Evolutionary conservation across 2,888 invertebrate genomes (phyloP), one percentile per base, ranked within the genome.

Genomic region (Cephus nigrinus): DNA sequence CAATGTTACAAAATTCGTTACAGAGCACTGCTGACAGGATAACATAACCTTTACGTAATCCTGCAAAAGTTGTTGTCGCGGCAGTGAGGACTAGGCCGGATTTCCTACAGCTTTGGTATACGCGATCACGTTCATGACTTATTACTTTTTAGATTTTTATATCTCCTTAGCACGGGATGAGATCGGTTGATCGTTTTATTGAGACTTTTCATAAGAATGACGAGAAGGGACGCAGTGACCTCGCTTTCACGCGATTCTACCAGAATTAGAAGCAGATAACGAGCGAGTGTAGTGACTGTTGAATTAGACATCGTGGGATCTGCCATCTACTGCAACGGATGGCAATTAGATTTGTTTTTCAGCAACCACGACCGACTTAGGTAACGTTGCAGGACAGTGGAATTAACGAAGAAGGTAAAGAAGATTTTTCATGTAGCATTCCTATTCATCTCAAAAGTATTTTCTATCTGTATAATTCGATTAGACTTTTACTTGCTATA

Each of bases 1-100:
- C 75, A 80, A 55, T 69, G 82, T 86, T 87, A 85, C 85, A 87
- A 88, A 87, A 87, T 82, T 81, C 80, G 77, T 88, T 87, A 84
- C 83, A 82, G 85, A 86, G 85, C 80, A 80, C 76, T 79, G 81
- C 80, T 82, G 79, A 80, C 80, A 79, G 81, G 86, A 85, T 85
- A 87, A 86, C 85, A 85, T 83, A 87, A 87, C 86, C 86, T 87
- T 81, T 82, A 83, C 81, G 81, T 83, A 84, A 86, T 81, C 75
- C 74, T 78, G 77, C 80, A 83, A 79, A 84, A 83, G 82, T 74
- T 79, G 79, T 23, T 9, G 55, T 55, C 15, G 55, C 23, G 2
- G 55, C 55, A 55, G 23, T 55, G 23, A 55, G 23, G 55, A 55
- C 23, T 23, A 23, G 55, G 55, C 55, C 23, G 55, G 55, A 55